phyloP scores from a whole-genome alignment of 1,140 invertebrate genomes.

The Oreohelix idahoensis region DNA sequence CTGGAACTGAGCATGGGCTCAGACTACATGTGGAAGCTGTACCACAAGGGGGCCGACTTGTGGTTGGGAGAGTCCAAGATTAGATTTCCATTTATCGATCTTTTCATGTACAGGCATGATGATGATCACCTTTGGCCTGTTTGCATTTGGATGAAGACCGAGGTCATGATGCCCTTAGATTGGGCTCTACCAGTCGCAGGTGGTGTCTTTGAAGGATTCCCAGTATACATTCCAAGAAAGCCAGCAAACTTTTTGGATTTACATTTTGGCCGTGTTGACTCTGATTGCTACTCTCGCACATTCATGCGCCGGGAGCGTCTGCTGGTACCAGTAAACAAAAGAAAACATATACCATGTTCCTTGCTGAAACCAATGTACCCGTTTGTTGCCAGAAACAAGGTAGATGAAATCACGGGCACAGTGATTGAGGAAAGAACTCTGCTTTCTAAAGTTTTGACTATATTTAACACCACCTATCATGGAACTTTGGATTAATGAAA shows the following conservation, averaged over 20 bases:
- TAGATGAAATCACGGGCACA: background rate
- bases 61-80: slow-evolving; percentile 34
- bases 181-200: slow-evolving; percentile 31
- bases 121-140: slow-evolving; percentile 48
- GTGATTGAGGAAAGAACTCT: slow-evolving; percentile 27
- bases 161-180: slow-evolving; percentile 47
- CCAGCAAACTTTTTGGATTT: slow-evolving; percentile 23
- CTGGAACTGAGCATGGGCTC: slow-evolving; percentile 37
- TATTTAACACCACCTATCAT: slow-evolving; percentile 16
- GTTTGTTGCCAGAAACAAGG: background rate
- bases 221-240: slow-evolving; percentile 22
- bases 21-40: slow-evolving; percentile 52
- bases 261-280: slow-evolving; percentile 33
- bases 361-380: slow-evolving; percentile 30
- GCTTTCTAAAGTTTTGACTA: background rate
- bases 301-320: slow-evolving; percentile 38
- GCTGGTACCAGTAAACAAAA: slow-evolving; percentile 17
- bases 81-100: slow-evolving; percentile 54
- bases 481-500: slow-evolving; percentile 11
- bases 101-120: slow-evolving; percentile 50
- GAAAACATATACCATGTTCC: slow-evolving; percentile 32
- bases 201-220: slow-evolving; percentile 42
- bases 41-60: slow-evolving; percentile 19
- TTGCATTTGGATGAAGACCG: slow-evolving; percentile 45
- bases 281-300: slow-evolving; percentile 35